phyloP scores from a whole-genome alignment of 2,888 invertebrate species.

The Pammene aurita region DNA sequence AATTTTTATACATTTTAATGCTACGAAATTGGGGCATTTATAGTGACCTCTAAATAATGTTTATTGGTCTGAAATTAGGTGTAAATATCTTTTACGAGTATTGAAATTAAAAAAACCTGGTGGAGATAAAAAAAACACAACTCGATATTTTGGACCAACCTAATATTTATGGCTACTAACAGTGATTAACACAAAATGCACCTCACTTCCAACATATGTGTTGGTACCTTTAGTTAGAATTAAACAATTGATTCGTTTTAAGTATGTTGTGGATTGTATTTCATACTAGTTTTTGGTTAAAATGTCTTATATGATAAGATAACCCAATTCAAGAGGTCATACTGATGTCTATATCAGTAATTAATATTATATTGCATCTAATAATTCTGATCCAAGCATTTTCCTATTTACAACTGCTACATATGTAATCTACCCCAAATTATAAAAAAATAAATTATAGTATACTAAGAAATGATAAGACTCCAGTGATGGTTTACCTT shows the following conservation, averaged over 20 bases:
- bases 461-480: neutral
- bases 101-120: no score
- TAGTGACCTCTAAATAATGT: no score
- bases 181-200: no score
- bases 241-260: neutral
- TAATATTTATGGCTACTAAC: no score
- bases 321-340: slow-evolving; percentile 19
- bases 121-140: no score
- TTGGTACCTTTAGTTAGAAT: no score
- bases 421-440: neutral
- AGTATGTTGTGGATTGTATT: neutral
- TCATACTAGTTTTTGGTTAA: neutral
- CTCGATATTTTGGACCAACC: no score
- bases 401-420: neutral
- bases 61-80: no score
- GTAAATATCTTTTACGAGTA: no score
- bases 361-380: neutral
- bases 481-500: slow-evolving; percentile 75
- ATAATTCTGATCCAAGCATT: neutral
- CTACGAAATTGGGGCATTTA: no score
- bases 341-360: neutral
- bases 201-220: no score
- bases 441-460: neutral
- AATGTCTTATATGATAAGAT: neutral
- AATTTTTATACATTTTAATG: no score